A percentile compares a stretch with the other conserved stretches of the same genome.
Conservation (phyloP, 1,140 invertebrate genomes). For the Campoletis sonorensis region DNA sequence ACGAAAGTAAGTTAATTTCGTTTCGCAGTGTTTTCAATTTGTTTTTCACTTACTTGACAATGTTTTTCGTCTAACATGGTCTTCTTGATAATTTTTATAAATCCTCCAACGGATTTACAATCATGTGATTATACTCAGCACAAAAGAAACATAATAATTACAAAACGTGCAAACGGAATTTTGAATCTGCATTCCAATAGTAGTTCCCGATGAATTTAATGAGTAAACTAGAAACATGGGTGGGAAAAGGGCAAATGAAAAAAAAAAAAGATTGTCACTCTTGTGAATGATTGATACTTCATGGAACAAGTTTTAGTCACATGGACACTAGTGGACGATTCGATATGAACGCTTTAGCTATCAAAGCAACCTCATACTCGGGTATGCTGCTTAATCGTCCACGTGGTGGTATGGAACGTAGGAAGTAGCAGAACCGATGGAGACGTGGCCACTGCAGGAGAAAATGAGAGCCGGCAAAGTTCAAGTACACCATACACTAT, state of each 20-base stretch:
- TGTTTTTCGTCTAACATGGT: no score
- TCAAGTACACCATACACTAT: conserved; percentile 7
- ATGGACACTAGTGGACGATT: neutral
- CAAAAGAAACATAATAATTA: no score
- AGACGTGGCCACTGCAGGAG: neutral
- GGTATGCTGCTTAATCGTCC: neutral
- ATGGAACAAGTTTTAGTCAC: neutral
- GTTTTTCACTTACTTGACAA: no score
- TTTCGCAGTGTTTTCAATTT: no score
- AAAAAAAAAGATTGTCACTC: neutral
- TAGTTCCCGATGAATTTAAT: neutral
- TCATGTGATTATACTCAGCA: no score
- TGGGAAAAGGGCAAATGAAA: neutral
- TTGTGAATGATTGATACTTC: neutral
- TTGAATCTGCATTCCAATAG: neutral
- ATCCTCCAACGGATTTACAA: no score
- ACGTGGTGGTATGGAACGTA: neutral
- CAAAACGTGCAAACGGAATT: neutral
- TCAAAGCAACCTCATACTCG: neutral
- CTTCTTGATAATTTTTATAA: no score
- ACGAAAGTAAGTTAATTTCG: no score
- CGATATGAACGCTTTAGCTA: neutral
- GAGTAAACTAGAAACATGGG: neutral
- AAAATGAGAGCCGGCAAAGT: conserved; percentile 2
- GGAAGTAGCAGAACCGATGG: neutral